phyloP scores from a whole-genome alignment of 2,888 invertebrate species.

The Tanytarsus gracilentus region DNA sequence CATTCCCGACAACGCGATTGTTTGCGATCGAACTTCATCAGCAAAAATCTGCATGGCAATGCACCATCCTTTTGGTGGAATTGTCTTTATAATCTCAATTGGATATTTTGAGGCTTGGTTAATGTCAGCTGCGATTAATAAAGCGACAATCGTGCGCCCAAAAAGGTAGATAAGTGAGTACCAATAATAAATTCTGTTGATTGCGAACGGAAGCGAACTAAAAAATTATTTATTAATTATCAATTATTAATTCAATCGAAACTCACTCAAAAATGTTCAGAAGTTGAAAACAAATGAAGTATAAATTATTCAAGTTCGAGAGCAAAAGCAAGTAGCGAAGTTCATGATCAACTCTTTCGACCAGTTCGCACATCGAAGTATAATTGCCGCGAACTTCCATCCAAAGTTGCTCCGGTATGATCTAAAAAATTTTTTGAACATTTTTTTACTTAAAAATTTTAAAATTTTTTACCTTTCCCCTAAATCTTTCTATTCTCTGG shows the following conservation, averaged over 20 bases:
- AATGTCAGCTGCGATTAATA: conserved; percentile 10
- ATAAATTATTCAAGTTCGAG: conserved; percentile 55
- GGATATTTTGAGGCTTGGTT: background rate
- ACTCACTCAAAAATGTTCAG: conserved; percentile 54
- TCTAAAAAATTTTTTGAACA: conserved; percentile 38
- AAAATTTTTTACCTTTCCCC: conserved; percentile 38
- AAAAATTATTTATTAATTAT: background rate
- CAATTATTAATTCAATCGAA: background rate
- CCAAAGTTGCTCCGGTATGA: conserved; percentile 53
- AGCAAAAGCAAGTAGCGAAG: conserved; percentile 51
- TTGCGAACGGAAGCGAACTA: background rate
- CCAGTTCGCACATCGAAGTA: conserved; percentile 50
- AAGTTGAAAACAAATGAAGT: conserved; percentile 59
- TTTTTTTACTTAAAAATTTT: conserved; percentile 30
- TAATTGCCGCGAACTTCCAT: conserved; percentile 53
- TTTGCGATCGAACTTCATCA: background rate
- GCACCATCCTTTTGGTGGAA: conserved; percentile 13
- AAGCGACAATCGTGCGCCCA: background rate
- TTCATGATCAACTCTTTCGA: conserved; percentile 48
- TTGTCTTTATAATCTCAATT: background rate
- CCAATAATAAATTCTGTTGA: conserved; percentile 25
- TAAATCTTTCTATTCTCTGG: conserved; percentile 37
- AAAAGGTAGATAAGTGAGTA: background rate
- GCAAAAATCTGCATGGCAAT: background rate
- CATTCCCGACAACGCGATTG: conserved; percentile 12